These are phyloP conservation scores for Ditula angustiorana DNA, from an alignment of 2,888 invertebrate species.

Conservation along the genomic window DNA sequence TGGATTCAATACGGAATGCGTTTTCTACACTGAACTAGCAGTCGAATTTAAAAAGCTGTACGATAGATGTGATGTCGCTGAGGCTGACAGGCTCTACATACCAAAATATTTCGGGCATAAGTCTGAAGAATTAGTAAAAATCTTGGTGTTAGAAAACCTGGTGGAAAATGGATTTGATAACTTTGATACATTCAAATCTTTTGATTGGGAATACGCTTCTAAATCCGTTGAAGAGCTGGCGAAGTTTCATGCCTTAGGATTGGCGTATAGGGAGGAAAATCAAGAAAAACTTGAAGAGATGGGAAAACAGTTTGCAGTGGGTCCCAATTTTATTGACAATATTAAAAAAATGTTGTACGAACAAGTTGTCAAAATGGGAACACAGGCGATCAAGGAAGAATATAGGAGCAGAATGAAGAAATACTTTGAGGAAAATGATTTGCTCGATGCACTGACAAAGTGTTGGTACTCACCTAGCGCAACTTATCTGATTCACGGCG, in stretches of 20 bases:
- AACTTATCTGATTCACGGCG: constrained; percentile 56
- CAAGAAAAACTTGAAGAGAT: constrained; percentile 52
- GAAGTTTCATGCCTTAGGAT: constrained; percentile 68
- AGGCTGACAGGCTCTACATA: background rate
- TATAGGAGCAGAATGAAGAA: constrained; percentile 47
- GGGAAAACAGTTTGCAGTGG: constrained; percentile 34
- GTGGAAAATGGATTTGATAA: constrained; percentile 52
- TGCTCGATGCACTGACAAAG: constrained; percentile 11
- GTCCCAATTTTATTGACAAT: background rate
- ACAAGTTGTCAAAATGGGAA: background rate
- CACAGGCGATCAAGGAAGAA: constrained; percentile 46
- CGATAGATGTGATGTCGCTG: background rate
- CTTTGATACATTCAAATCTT: constrained; percentile 50
- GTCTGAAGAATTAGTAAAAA: constrained; percentile 56
- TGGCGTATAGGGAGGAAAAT: constrained; percentile 61
- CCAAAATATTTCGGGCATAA: background rate
- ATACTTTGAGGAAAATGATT: constrained; percentile 42
- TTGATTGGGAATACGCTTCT: constrained; percentile 60
- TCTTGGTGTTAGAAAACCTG: constrained; percentile 62
- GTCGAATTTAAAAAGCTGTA: background rate
- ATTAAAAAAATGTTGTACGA: background rate
- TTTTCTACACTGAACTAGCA: background rate
- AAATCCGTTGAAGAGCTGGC: constrained; percentile 57
- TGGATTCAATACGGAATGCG: background rate
- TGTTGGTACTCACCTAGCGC: constrained; percentile 45